Evolutionary conservation across 2,797 vertebrate genomes (phyloP), one percentile per base, ranked within the genome.

Genomic region (Hyperoplus lanceolatus): DNA sequence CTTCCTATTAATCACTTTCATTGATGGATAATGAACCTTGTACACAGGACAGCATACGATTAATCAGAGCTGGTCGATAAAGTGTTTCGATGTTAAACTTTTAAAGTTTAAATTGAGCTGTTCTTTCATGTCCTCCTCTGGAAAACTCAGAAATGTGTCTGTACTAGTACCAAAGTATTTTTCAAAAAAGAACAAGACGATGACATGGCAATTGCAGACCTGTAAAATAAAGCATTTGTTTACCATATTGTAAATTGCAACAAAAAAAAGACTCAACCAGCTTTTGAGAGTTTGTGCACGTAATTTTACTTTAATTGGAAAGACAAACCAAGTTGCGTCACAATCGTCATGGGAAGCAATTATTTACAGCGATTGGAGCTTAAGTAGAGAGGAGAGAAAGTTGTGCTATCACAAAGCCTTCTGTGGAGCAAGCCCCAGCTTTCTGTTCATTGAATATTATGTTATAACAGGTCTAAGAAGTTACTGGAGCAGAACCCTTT

Each of bases 351-450:
- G 78, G 80, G 79, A 92, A 55, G 39, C 55, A 85, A 77, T 86
- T 84, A 86, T 77, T 83, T 82, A 83, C n/a, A 41, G 59, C 11
- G 1, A 68, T 58, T 82, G 82, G 39, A 68, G 51, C 60, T 75
- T 87, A 85, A 89, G 85, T 82, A 83, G 18, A 72, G 75, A 77
- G 5, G 59, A 73, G 39, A 85, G 57, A 53, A 58, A 75, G 75
- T 71, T 69, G 7, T 74, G 39, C 43, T 41, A 73, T 87, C 77
- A 29, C 29, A 85, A 76, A 87, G 59, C 39, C 1, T 54, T 83
- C 58, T 66, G 39, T 79, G 49, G 18, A 76, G 48, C 36, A 15
- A 57, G 29, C 49, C 59, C 21, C 43, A 45, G 54, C 39, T 77
- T 82, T 41, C 70, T 77, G 53, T 66, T 67, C 53, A 36, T 29